Evolutionary conservation across 2,888 invertebrate species (phyloP), one percentile per base, ranked within the genome.

Genomic region (Digitonthophagus gazella): DNA sequence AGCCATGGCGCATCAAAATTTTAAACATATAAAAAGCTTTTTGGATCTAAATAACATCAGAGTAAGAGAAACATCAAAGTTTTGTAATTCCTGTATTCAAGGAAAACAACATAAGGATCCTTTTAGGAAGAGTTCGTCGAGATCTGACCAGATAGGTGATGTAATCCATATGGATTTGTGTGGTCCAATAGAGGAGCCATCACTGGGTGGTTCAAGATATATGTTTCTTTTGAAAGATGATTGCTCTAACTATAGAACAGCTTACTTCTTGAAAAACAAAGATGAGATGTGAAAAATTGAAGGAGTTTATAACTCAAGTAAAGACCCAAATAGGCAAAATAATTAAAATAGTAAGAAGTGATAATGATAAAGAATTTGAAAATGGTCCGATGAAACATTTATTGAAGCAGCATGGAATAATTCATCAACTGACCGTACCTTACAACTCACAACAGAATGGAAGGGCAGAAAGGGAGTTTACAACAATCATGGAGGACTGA

Each of bases 401-500:
- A 15, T 57, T 67, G 15, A 64, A 15, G 3, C 14, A 56, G 56
- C 56, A 56, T 56, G 56, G 56, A n/a, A 56, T 56, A 56, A n/a
- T 15, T n/a, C 64, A 64, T 28, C 64, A 64, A 44, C 14, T 64
- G 44, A 64, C 64, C n/a, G 64, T 64, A 15, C 28, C 28, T 22
- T 64, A 64, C 28, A 64, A 22, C 4, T 44, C 64, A 20, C 64
- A 80, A 72, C 79, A 81, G 72, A 83, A 83, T 73, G 80, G 80
- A 2, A 71, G 73, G 65, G 77, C 77, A 0, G 80, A 80, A 66
- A 72, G 79, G n/a, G 77, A 80, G 69, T 81, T 76, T 69, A 72
- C 78, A 65, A 80, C 76, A 64, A 72, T 80, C 14, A 74, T 80
- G 3, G 80, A 80, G 71, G 80, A 80, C 79, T 18, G 79, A 82